Base-by-base conservation (phyloP, 2,888 invertebrate species). In the Eilema sororculum region DNA sequence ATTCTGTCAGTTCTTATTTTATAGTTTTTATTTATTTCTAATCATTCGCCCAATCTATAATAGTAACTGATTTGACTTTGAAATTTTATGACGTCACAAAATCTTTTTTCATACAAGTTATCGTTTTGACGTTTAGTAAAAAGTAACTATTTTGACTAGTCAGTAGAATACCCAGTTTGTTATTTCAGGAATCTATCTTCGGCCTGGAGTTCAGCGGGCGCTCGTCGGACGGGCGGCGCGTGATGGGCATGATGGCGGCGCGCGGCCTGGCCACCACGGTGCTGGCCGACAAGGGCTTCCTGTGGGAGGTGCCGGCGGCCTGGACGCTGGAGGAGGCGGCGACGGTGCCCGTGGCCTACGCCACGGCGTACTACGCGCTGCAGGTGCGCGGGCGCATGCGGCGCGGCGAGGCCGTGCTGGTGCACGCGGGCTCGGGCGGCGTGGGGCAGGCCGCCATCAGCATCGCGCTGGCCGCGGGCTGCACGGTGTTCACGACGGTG, bases 391-490 rank as follows among this genome's bases (percentile, higher is more conserved):
- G 99, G 57, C 96, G 97, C 86, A 96, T 99, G 96, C 96, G 96
- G 86, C 96, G 96, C 78, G 98, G 99, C 12, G 98, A 99, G 86
- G 95, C 96, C 60, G 97, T 99, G 71, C 96, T 99, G n/a, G 97
- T 99, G 81, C 99, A 99, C 91, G 99, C 99, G 67, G 99, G 99
- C 77, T 97, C 98, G 78, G 99, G 99, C 72, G 99, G 99, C 85
- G 99, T 99, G 52, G 99, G 99, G 10, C 99, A 99, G 95, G 99
- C 99, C 3, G 99, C 99, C 76, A 99, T 99, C 85, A 96, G 98
- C 28, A 98, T 99, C 85, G 99, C 99, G 67, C 96, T 99, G 67
- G 97, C 97, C 89, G 96, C 97, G 91, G 98, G 98, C 65, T 98
- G 99, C 93, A 97, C 96, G 68, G 99, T 99, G 9, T 99, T 96